Evolutionary conservation across 2,888 invertebrate genomes (phyloP).

Genomic region (Hypolimnas misippus): DNA sequence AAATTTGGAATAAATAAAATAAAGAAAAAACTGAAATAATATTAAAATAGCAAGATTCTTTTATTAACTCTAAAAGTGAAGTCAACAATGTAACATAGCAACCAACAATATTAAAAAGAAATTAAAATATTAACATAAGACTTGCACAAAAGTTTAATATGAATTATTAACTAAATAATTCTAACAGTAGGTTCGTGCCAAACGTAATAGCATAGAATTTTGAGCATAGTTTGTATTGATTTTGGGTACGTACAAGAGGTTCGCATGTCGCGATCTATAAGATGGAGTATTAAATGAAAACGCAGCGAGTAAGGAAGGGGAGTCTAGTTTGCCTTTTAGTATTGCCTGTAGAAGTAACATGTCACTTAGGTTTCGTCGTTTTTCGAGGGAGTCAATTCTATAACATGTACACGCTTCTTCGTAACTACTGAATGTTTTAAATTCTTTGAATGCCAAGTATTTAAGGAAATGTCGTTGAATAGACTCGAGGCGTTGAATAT

Average conservation of each 20-base stretch:
- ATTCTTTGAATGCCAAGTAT: constrained; percentile 3
- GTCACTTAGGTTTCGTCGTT: not conserved
- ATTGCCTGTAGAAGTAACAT: constrained; percentile 12
- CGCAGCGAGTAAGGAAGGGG: not conserved
- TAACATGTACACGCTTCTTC: constrained; percentile 7
- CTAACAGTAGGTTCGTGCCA: not conserved
- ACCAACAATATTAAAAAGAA: too few relatives aligned
- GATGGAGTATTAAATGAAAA: not conserved
- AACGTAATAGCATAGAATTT: not conserved
- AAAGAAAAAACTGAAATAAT: too few relatives aligned
- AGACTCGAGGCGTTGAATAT: constrained; percentile 1
- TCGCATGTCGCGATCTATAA: not conserved
- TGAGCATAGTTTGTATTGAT: not conserved
- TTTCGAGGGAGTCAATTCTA: not conserved
- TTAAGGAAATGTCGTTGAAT: constrained; percentile 3
- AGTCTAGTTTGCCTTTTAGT: not conserved
- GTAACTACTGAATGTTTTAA: constrained; percentile 8
- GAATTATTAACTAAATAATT: too few relatives aligned
- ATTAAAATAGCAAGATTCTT: too few relatives aligned
- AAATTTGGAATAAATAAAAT: too few relatives aligned
- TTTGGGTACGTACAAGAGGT: not conserved
- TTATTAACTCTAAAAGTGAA: too few relatives aligned
- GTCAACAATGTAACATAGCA: too few relatives aligned
- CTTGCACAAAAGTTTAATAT: too few relatives aligned
- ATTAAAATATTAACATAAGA: too few relatives aligned